Evolutionary conservation across 2,888 invertebrate genomes (phyloP), one percentile per base, ranked within the genome.

Genomic region (Arctia plantaginis): DNA sequence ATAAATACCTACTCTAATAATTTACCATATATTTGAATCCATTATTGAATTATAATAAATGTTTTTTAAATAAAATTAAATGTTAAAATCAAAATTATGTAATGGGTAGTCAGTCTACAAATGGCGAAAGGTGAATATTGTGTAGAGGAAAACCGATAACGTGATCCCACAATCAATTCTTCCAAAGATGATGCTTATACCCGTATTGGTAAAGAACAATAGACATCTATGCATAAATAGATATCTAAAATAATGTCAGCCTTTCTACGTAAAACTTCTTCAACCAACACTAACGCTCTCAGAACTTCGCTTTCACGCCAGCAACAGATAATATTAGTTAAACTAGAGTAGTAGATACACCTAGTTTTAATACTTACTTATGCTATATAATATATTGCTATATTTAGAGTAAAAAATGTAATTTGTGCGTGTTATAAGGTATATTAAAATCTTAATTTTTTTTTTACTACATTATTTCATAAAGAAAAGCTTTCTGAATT

Each of bases 1-100:
- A 35, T 35, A 83, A 76, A 82, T 85, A 80, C n/a, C n/a, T n/a
- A n/a, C 67, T 72, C 3, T 30, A 33, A 62, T 71, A 64, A 47
- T 47, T 65, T 35, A 27, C 27, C 27, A 62, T 1, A 59, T 18
- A 18, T 30, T 30, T 7, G 15, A 62, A 62, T 62, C 7, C 27
- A 59, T 30, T 62, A 7, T 18, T 30, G 30, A 18, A 15, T 27
- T 30, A 13, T 27, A 27, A 4, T 59, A 59, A 3, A 59, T 59
- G 3, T 27, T 30, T 30, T 30, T 47, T 12, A 13, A 67, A 67
- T 20, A 15, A 44, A 13, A 3, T 27, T 18, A 44, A 27, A 44
- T 66, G 15, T 66, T 13, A 67, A 33, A 30, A 30, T 30, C 10
- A n/a, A 44, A 3, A 18, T 20, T 27, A 12, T 27, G 13, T 59